These are phyloP conservation scores for Sphaerodactylus townsendi DNA, from an alignment of 2,113 vertebrate species.

Conservation along the genomic window DNA sequence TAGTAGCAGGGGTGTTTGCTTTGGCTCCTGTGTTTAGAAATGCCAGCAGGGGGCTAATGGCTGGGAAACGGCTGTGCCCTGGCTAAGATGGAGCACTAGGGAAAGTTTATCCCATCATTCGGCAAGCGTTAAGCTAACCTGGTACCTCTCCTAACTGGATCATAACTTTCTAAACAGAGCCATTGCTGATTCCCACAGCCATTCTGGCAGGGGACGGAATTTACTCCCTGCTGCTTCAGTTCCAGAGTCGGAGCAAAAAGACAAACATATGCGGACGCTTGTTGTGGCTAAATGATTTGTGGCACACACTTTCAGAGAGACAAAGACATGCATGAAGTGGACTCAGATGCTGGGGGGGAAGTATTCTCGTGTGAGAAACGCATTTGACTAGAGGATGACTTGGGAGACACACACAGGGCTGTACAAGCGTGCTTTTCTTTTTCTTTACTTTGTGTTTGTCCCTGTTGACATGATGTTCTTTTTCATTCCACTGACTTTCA, in stretches of 20 bases:
- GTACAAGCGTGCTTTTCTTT: no score
- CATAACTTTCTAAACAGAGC: not conserved
- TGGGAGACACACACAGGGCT: no score
- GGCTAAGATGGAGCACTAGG: not conserved
- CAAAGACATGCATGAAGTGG: not conserved
- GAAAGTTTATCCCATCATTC: slow-evolving; percentile 1
- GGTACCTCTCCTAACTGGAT: not conserved
- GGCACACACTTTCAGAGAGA: not conserved
- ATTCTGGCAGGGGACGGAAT: not conserved
- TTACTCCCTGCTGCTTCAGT: not conserved
- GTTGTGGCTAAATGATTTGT: not conserved
- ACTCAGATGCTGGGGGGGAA: no score
- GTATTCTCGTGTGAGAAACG: not conserved
- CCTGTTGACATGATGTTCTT: no score
- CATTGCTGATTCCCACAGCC: not conserved
- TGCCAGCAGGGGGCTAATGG: accelerated
- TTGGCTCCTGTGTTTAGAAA: not conserved
- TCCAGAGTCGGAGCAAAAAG: not conserved
- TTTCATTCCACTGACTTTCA: no score
- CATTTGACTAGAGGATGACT: no score
- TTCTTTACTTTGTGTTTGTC: no score
- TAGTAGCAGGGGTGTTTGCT: not conserved
- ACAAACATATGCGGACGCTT: not conserved
- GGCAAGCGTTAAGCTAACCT: not conserved
- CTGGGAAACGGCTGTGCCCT: accelerated